A percentile compares a stretch with the other conserved stretches of the same genome.
Conservation (phyloP, 2,888 invertebrate species). For the Sesia apiformis region DNA sequence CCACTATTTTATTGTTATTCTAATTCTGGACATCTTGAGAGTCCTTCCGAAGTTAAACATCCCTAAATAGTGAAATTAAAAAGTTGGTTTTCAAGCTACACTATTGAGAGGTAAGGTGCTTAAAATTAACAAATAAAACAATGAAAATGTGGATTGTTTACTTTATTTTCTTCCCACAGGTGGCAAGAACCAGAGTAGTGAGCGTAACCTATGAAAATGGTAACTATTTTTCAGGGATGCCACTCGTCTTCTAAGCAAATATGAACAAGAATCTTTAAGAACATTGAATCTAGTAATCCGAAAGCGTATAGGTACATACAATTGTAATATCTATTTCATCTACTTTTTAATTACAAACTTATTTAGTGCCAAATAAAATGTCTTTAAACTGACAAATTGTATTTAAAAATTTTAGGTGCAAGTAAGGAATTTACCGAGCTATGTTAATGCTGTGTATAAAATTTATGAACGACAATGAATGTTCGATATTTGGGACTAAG, state of each 20-base stretch:
- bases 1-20: conserved; percentile 58
- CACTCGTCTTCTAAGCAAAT: conserved; percentile 33
- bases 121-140: conserved; percentile 28
- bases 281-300: not conserved
- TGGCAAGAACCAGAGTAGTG: conserved; percentile 70
- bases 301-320: not conserved
- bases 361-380: not conserved
- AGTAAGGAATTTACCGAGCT: not conserved
- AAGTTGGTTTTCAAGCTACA: not conserved
- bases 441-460: too few relatives aligned
- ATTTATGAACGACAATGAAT: too few relatives aligned
- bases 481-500: conserved; percentile 9
- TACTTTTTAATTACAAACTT: not conserved
- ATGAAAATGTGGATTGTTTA: conserved; percentile 43
- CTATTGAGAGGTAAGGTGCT: not conserved
- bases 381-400: not conserved
- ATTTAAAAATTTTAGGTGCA: not conserved
- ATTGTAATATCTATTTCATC: not conserved
- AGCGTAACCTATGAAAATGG: conserved; percentile 68
- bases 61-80: not conserved
- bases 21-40: conserved; percentile 31
- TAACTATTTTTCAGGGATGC: conserved; percentile 69
- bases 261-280: not conserved
- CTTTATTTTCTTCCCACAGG: conserved; percentile 65
- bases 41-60: not conserved